Percentiles rank a stretch among this genome's conserved stretches.
phyloP scores from a whole-genome alignment of 2,888 invertebrate species.

The Cordilura impudica region DNA sequence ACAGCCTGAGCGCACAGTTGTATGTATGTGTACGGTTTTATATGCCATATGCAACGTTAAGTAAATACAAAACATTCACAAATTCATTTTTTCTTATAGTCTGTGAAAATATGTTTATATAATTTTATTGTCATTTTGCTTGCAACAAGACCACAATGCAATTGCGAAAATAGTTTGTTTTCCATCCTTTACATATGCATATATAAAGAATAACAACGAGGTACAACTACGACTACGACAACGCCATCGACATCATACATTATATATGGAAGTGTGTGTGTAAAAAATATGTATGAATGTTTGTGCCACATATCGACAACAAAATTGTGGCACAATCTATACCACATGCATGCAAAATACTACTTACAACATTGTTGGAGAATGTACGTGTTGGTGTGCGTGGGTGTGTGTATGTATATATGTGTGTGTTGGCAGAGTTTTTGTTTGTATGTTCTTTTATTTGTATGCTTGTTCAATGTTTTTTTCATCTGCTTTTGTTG shows the following conservation, averaged over 20 bases:
- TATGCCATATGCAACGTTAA: neutral
- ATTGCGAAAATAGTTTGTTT: conserved; percentile 48
- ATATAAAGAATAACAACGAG: neutral
- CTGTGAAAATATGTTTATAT: conserved; percentile 58
- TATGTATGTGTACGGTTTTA: neutral
- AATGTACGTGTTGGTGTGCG: neutral
- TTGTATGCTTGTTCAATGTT: neutral
- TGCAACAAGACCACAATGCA: conserved; percentile 54
- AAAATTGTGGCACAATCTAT: conserved; percentile 43
- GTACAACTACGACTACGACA: neutral
- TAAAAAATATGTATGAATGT: neutral
- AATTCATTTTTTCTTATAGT: conserved; percentile 39
- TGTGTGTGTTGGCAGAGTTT: neutral
- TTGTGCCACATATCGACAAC: conserved; percentile 15
- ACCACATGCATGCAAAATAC: conserved; percentile 45
- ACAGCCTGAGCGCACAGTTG: neutral
- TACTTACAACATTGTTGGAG: conserved; percentile 27
- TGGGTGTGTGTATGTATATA: neutral
- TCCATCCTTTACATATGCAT: neutral
- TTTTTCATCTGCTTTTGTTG: neutral
- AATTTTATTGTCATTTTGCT: conserved; percentile 61
- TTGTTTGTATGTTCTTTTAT: conserved; percentile 21
- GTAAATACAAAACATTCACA: conserved; percentile 10
- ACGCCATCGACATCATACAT: conserved; percentile 15
- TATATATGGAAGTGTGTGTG: neutral